These are phyloP conservation scores for Melanaphis sacchari DNA, from an alignment of 1,140 invertebrate species.

Conservation along the genomic window DNA sequence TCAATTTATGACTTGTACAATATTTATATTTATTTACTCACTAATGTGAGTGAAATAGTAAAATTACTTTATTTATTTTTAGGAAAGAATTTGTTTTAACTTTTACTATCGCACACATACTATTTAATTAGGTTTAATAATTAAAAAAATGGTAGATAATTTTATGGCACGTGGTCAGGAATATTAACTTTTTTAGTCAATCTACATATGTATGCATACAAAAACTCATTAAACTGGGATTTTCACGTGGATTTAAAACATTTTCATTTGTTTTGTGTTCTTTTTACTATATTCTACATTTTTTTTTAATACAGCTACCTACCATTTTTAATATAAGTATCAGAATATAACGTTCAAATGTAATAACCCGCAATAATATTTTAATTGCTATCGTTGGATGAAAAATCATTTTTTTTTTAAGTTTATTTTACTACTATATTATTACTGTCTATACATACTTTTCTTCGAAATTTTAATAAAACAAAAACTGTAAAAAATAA, in stretches of 20 bases:
- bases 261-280: background rate
- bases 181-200: background rate
- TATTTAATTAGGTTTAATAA: slow-evolving; percentile 22
- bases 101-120: background rate
- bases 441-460: background rate
- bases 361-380: background rate
- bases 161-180: background rate
- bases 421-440: too few relatives aligned
- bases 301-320: background rate
- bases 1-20: slow-evolving; percentile 29
- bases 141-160: slow-evolving; percentile 28
- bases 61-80: slow-evolving; percentile 28
- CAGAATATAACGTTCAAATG: background rate
- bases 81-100: background rate
- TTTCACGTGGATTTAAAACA: background rate
- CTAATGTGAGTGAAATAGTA: background rate
- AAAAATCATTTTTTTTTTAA: background rate
- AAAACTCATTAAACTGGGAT: slow-evolving; percentile 38
- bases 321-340: background rate
- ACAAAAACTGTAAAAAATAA: background rate
- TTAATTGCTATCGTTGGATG: background rate
- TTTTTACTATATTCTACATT: background rate
- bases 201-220: background rate
- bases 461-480: background rate
- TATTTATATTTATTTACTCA: background rate